Base-by-base conservation (phyloP, 2,888 invertebrate genomes). In the Agrochola macilenta region DNA sequence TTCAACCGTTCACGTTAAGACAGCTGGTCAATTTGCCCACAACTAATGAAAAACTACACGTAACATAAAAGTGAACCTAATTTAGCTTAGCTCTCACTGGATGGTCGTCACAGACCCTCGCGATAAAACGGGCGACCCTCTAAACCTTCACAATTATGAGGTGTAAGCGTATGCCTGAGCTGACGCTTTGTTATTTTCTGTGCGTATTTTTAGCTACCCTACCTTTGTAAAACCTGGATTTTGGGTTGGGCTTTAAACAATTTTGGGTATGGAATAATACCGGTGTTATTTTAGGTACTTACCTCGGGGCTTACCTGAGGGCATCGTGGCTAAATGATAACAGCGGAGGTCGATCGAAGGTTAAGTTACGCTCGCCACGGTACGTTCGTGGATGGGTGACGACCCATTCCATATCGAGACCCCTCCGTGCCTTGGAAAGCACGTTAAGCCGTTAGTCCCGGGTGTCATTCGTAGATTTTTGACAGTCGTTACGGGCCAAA, bases 131-230 rank as follows among this genome's bases (percentile, higher is more conserved):
- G 52, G 74, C 71, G 75, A 82, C 89, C 83, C 77, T 81, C 80
- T 76, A 83, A 83, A 58, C 85, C 87, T 78, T 81, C 68, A 78
- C 83, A 82, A 81, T 88, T 87, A 87, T 82, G 77, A 81, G 79
- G 81, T 82, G 79, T 83, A 76, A 76, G 73, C 76, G 68, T 76
- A 73, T 78, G 77, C 76, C 71, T 78, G 74, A 77, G 77, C 82
- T 79, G 65, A 81, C 79, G 75, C 76, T 82, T 86, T 86, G 84
- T 85, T 78, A 74, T 70, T 77, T 69, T 82, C 39, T 68, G 11
- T 74, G 58, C 64, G 49, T 88, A 84, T 84, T 88, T 87, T 87
- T 80, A 85, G 72, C 69, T 20, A 20, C 7, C 58, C 66, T 43
- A 79, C 78, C 73, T 71, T 78, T 78, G 46, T 79, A 7, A n/a